Evolutionary conservation across 35 echinoderm and acorn worm species (phyloP), one percentile per base, ranked within the genome.

Genomic region (Acanthaster planci): DNA sequence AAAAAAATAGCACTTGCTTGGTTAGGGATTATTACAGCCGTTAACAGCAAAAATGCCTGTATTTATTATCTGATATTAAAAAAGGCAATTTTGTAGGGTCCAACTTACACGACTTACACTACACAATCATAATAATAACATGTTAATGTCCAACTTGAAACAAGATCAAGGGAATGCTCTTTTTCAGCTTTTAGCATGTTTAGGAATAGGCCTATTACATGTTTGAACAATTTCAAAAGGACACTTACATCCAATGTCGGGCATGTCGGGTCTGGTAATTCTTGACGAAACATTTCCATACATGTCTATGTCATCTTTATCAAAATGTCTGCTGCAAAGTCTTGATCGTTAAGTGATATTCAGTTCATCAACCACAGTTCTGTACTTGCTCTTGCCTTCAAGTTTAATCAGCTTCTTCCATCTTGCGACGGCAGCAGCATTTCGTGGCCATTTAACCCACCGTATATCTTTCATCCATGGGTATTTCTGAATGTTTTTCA

Each of bases 291-390:
- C 54, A 56, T 56, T 56, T 56, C 54, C 54, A n/a, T 56, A n/a
- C 54, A 56, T 56, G 54, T 56, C 54, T 56, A 56, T 56, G 54
- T 56, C 54, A 18, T 56, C 54, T 56, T 56, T 56, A n/a, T 56
- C 54, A 56, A 56, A 56, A n/a, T 56, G 54, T 56, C 54, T 56
- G 54, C 54, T 56, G 22, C 54, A 56, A 56, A 56, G 54, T 56
- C 54, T 56, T 56, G 54, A 56, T 56, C 54, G 54, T n/a, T 56
- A 18, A 18, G 54, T 56, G 54, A 56, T 56, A n/a, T 56, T 56
- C 54, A n/a, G n/a, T n/a, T n/a, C n/a, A n/a, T n/a, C n/a, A n/a
- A n/a, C n/a, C n/a, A n/a, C n/a, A n/a, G n/a, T n/a, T n/a, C n/a
- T n/a, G n/a, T n/a, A n/a, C n/a, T n/a, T n/a, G n/a, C n/a, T n/a